phyloP scores from a whole-genome alignment of 2,888 invertebrate genomes.

The Ligdia adustata region DNA sequence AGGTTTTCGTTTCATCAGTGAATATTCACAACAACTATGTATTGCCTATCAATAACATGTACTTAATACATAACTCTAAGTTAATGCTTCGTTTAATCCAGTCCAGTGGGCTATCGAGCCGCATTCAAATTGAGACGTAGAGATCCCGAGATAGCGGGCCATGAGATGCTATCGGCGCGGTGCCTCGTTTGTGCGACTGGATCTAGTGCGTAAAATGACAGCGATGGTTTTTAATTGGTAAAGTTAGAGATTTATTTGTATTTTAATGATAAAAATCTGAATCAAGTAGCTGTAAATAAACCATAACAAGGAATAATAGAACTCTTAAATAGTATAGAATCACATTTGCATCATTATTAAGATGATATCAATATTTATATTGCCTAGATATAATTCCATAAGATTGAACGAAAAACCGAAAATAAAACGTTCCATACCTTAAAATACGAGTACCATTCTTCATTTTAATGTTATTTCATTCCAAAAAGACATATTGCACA shows the following conservation, averaged over 20 bases:
- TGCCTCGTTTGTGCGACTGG: conserved; percentile 18
- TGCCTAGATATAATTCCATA: no score
- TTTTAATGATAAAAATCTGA: conserved; percentile 6
- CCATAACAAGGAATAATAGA: no score
- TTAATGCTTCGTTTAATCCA: conserved; percentile 15
- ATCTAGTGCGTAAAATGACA: conserved; percentile 10
- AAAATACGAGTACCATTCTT: no score
- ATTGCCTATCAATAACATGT: conserved; percentile 2
- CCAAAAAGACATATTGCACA: no score
- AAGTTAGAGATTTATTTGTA: conserved; percentile 14
- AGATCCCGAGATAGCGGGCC: conserved; percentile 66
- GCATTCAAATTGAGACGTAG: conserved; percentile 78
- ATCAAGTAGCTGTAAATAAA: not conserved
- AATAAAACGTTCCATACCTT: no score
- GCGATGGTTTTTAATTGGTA: conserved; percentile 18
- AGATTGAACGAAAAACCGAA: no score
- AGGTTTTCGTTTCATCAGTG: not conserved
- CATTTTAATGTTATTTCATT: no score
- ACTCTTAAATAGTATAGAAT: no score
- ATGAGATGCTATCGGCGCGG: conserved; percentile 57
- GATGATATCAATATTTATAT: no score
- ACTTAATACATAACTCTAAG: not conserved
- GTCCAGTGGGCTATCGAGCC: conserved; percentile 26
- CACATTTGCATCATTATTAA: no score
- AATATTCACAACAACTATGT: not conserved